Evolutionary conservation across 2,797 vertebrate genomes (phyloP).

Genomic region (Dicrostonyx torquatus): DNA sequence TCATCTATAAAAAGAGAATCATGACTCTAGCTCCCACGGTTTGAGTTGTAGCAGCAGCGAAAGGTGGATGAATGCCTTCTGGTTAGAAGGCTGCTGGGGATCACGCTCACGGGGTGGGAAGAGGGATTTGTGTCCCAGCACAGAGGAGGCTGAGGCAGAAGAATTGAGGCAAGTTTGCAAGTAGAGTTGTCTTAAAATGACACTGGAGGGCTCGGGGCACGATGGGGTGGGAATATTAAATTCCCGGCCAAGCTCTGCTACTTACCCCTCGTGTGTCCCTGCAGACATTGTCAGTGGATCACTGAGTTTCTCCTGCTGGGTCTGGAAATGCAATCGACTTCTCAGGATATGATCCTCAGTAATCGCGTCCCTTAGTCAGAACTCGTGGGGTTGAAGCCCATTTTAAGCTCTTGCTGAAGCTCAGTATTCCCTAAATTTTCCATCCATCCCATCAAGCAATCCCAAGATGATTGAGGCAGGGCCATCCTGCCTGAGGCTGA

Average conservation of each 20-base stretch:
- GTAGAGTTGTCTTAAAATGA: not conserved
- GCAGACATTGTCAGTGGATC: not conserved
- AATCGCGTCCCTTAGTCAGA: rapidly evolving
- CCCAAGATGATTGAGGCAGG: too few species aligned
- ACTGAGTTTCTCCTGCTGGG: too few species aligned
- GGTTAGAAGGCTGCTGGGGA: not conserved
- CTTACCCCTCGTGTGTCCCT: not conserved
- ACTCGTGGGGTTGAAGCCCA: rapidly evolving
- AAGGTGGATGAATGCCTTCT: not conserved
- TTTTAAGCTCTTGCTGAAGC: too few species aligned
- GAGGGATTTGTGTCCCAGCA: not conserved
- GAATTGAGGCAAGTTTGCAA: not conserved
- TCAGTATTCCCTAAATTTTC: too few species aligned
- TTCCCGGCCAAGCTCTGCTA: not conserved
- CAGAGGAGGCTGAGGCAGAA: not conserved
- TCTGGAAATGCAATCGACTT: not conserved
- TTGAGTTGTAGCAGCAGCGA: not conserved
- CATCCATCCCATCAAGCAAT: not conserved
- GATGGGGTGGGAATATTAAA: not conserved
- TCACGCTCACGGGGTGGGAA: not conserved
- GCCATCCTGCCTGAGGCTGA: not conserved
- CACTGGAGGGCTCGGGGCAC: too few species aligned
- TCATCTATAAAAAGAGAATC: not conserved
- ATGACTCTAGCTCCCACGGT: not conserved
- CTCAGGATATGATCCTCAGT: not conserved